Evolutionary conservation across 2,113 vertebrate genomes (phyloP).

Genomic region (Tupaia chinensis): DNA sequence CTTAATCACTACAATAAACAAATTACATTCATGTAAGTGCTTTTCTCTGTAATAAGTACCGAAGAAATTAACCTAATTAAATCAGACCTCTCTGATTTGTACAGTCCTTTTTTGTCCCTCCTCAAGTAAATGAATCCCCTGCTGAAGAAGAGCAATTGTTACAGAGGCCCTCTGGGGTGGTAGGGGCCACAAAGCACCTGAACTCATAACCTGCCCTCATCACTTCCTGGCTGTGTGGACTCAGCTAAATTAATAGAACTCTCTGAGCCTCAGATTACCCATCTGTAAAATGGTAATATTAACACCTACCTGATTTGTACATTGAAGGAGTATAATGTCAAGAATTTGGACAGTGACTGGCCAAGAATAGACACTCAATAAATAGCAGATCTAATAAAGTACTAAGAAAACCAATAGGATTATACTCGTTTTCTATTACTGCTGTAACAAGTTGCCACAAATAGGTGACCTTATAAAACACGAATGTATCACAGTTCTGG

Average conservation of each 20-base stretch:
- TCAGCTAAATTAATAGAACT: not conserved
- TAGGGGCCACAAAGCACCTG: not conserved
- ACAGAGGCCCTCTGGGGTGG: not conserved
- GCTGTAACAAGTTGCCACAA: not conserved
- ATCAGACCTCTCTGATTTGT: not conserved
- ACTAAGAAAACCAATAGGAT: not conserved
- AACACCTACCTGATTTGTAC: not conserved
- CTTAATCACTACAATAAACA: conserved; percentile 49
- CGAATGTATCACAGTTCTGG: not conserved
- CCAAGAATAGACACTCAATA: not conserved
- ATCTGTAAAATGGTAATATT: not conserved
- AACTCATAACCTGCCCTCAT: not conserved
- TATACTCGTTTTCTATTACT: not conserved
- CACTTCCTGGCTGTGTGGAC: not conserved
- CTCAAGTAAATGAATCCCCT: not conserved
- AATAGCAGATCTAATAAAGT: not conserved
- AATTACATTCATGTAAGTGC: not conserved
- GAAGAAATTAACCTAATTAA: conserved; percentile 54
- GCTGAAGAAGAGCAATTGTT: not conserved
- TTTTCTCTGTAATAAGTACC: not conserved
- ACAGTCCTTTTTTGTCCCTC: not conserved
- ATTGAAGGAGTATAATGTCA: not conserved
- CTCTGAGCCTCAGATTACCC: not conserved
- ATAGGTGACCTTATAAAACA: not conserved
- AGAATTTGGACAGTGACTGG: no score